Base-by-base conservation (phyloP, 2,888 invertebrate species). In the Acrobasis consociella region DNA sequence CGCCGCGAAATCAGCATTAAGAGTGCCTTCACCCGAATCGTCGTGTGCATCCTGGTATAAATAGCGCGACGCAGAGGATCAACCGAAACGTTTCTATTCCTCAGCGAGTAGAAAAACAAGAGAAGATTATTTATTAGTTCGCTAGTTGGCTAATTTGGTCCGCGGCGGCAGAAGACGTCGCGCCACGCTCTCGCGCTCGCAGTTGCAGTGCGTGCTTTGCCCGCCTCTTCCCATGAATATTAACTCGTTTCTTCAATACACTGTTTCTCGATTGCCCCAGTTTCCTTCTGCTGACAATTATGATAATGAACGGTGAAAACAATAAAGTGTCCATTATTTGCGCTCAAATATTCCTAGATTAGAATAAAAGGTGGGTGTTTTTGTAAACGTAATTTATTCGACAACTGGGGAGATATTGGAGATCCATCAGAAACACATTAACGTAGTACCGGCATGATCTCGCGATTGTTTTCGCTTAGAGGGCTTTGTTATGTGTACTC, bases 121-220 rank as follows among this genome's bases (percentile, higher is more conserved):
- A 91, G 91, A 91, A 87, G 85, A 91, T 92, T 88, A 92, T 92
- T 92, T 92, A 92, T 92, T 91, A 92, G 89, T 91, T 87, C 85
- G 91, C 89, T 89, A 90, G 90, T 87, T 87, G 85, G 89, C 86
- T 92, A 92, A 92, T 92, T 92, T 91, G 91, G 92, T 91, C 89
- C 83, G 85, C 74, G 84, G 91, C 87, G 89, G 87, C 86, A 84
- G 75, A 68, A 65, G 72, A 75, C 76, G 83, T 78, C 79, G 80
- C 61, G 93, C 93, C 67, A 89, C 89, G 89, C 90, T 91, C 91
- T 91, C 91, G 86, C 85, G 88, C 87, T 78, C 76, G 77, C 80
- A 70, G 82, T 86, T 85, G 83, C 86, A 86, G 90, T 89, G 90
- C 90, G 90, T 87, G 87, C 75, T 70, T 65, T 70, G 65, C 65